These are phyloP conservation scores for Kradibia gibbosae DNA, from an alignment of 1,140 invertebrate genomes.

Conservation along the genomic window DNA sequence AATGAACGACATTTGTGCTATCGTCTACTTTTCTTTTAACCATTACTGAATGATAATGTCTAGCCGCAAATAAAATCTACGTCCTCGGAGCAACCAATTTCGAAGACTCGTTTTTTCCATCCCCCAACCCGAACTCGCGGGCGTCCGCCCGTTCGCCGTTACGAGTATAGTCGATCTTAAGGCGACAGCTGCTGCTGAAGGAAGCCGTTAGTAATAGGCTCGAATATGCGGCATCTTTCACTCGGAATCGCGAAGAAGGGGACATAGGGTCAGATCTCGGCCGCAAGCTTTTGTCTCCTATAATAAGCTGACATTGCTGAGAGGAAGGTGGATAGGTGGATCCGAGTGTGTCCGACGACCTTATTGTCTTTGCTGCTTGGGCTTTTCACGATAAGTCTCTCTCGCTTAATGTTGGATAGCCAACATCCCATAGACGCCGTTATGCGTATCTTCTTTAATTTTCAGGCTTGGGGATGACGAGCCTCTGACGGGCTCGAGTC, in stretches of 20 bases:
- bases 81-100: constrained; percentile 17
- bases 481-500: no score
- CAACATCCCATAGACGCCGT: constrained; percentile 45
- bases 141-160: constrained; percentile 58
- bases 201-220: constrained; percentile 67
- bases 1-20: no score
- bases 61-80: no score
- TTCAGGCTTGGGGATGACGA: no score
- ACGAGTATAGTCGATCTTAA: constrained; percentile 67
- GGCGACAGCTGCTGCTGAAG: constrained; percentile 66
- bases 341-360: constrained; percentile 53
- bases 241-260: constrained; percentile 49
- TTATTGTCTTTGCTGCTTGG: constrained; percentile 63
- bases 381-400: constrained; percentile 48
- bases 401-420: constrained; percentile 36
- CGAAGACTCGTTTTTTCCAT: constrained; percentile 43
- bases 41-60: no score
- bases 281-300: constrained; percentile 64
- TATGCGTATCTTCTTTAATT: constrained; percentile 49
- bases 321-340: constrained; percentile 50
- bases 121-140: constrained; percentile 13
- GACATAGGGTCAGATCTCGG: constrained; percentile 7
- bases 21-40: no score
- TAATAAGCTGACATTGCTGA: constrained; percentile 68
- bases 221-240: constrained; percentile 43